These are phyloP conservation scores for Agapornis roseicollis DNA, from an alignment of 2,113 vertebrate genomes.

Conservation along the genomic window DNA sequence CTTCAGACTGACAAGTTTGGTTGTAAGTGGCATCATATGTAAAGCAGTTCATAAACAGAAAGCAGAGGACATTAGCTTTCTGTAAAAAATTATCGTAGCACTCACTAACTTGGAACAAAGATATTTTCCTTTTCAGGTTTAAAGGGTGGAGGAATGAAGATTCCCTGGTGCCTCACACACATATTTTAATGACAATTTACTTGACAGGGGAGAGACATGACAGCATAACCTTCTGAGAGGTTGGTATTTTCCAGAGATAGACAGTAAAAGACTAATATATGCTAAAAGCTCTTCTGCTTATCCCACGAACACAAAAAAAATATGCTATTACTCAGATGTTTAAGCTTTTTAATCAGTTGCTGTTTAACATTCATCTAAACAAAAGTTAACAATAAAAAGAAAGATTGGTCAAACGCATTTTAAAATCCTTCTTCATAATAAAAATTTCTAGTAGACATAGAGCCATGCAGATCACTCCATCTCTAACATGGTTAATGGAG, in stretches of 20 bases:
- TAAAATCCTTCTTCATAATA: background rate
- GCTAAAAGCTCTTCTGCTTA: background rate
- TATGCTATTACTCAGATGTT: background rate
- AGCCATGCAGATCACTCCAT: background rate
- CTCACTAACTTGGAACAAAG: background rate
- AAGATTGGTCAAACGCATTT: background rate
- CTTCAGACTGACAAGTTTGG: background rate
- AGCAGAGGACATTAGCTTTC: background rate
- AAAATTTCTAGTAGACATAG: background rate
- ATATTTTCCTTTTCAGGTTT: background rate
- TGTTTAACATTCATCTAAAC: background rate
- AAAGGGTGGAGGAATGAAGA: background rate
- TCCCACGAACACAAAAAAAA: background rate
- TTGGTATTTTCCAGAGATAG: background rate
- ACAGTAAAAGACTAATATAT: background rate
- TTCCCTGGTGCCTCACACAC: background rate
- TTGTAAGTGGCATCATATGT: background rate
- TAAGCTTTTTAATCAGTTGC: background rate
- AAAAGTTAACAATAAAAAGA: background rate
- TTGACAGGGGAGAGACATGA: background rate
- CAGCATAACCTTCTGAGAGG: background rate
- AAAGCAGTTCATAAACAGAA: background rate
- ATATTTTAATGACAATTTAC: background rate
- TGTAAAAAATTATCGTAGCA: background rate
- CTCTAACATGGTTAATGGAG: background rate